Base-by-base conservation (phyloP, 2,113 vertebrate genomes). In the Dicentrarchus labrax region DNA sequence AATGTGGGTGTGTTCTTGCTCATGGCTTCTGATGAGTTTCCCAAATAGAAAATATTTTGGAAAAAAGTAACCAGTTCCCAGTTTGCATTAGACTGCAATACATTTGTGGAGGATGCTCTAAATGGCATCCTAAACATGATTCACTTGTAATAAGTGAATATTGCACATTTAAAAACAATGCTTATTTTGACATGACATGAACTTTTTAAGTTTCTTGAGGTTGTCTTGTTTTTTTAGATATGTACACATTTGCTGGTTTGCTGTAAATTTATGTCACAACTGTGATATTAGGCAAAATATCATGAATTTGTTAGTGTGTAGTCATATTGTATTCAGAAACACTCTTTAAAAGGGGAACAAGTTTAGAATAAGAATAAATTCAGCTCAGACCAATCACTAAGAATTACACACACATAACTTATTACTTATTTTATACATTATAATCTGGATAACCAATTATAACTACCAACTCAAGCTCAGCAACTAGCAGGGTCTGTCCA, bases 1-100 rank as follows among this genome's bases (percentile, higher is more conserved):
- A 53, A 60, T 80, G 77, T 57, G 24, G 39, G 41, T 51, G 57
- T 78, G n/a, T 6, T 77, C 1, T 24, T 54, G 17, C 60, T 72
- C 53, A 41, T 21, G 19, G 16, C 12, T 51, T 39, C 19, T 60
- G 36, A 73, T 38, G 39, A 19, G 22, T 72, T 62, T 62, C 2
- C n/a, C 0, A 0, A 47, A 65, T 54, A 56, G 8, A n/a, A n/a
- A n/a, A n/a, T n/a, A n/a, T n/a, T n/a, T 73, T 48, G 12, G 4
- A 38, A 59, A 73, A 30, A 53, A 38, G 11, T 10, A 57, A 39
- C 19, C 45, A 4, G 36, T 68, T 59, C 38, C 6, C 8, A 64
- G 12, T 54, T 43, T 56, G 10, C 38, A 24, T 19, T 1, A 43
- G 17, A 22, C 22, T 9, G 21, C 10, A 48, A 21, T 21, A 45